Conservation (phyloP, 2,797 vertebrate species). For the Falco berigora region DNA sequence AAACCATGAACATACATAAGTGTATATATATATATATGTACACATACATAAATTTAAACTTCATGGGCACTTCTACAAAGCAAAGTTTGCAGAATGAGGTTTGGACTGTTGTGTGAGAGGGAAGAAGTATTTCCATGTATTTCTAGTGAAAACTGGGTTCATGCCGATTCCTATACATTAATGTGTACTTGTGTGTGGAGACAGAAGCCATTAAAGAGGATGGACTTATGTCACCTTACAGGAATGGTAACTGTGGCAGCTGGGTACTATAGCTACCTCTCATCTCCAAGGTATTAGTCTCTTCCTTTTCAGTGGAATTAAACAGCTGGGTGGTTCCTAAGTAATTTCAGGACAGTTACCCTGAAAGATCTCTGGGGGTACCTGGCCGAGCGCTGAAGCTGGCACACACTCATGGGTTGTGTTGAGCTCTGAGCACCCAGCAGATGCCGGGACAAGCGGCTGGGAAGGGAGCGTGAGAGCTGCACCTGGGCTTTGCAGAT, state of each 20-base stretch:
- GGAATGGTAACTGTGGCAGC: not conserved
- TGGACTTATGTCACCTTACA: not conserved
- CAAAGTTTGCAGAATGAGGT: not conserved
- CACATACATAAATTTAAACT: not conserved
- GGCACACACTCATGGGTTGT: not conserved
- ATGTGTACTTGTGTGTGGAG: not conserved
- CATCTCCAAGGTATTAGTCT: not conserved
- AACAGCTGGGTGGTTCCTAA: not conserved
- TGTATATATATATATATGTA: not conserved
- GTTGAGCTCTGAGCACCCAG: not conserved
- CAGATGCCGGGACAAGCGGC: not conserved
- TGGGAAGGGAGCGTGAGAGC: not conserved
- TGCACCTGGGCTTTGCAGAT: not conserved
- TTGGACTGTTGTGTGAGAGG: not conserved
- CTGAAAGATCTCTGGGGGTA: not conserved
- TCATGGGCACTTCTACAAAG: not conserved
- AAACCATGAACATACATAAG: not conserved
- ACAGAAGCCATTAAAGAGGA: not conserved
- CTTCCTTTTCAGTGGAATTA: not conserved
- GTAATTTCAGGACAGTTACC: not conserved
- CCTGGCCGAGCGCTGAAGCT: not conserved
- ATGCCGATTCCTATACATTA: not conserved
- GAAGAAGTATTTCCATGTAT: not conserved
- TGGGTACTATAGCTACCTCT: not conserved
- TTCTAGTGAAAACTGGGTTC: not conserved